Evolutionary conservation across 2,888 invertebrate species (phyloP).

Genomic region (Drosophila multiciliata): DNA sequence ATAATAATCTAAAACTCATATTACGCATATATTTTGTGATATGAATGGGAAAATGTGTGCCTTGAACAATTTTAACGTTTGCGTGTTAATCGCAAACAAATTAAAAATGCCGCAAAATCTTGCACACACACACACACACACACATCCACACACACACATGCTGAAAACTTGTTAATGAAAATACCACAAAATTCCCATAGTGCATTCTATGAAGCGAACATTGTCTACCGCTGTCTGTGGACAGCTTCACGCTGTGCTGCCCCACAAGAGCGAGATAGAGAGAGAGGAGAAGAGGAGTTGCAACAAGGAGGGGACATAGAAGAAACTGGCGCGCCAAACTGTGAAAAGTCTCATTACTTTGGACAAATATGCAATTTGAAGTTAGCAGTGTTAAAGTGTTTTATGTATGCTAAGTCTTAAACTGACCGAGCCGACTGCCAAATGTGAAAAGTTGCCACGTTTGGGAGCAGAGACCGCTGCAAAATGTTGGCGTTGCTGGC

Average conservation of each 20-base stretch:
- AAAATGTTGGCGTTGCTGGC: slow-evolving; percentile 33
- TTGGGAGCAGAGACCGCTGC: slow-evolving; percentile 37
- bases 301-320: slow-evolving; percentile 4
- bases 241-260: slow-evolving; percentile 72
- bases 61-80: slow-evolving; percentile 51
- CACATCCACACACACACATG: slow-evolving; percentile 20
- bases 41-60: slow-evolving; percentile 43
- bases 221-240: slow-evolving; percentile 47
- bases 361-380: slow-evolving; percentile 80
- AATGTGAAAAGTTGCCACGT: slow-evolving; percentile 73
- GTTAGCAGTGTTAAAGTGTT: slow-evolving; percentile 54
- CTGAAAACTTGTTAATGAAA: slow-evolving; percentile 76
- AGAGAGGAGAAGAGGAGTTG: neutral
- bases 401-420: slow-evolving; percentile 38
- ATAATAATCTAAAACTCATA: slow-evolving; percentile 28
- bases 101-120: slow-evolving; percentile 63
- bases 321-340: slow-evolving; percentile 68
- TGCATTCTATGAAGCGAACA: slow-evolving; percentile 62
- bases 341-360: slow-evolving; percentile 82
- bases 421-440: slow-evolving; percentile 42
- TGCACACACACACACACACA: slow-evolving; percentile 30
- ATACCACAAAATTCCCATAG: slow-evolving; percentile 82
- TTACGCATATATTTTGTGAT: slow-evolving; percentile 10
- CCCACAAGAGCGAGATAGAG: slow-evolving; percentile 9
- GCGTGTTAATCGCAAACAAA: slow-evolving; percentile 78